Conservation (phyloP, 30 jellyfish, hydroid and myxozoan species). For the Mastigias papua region DNA sequence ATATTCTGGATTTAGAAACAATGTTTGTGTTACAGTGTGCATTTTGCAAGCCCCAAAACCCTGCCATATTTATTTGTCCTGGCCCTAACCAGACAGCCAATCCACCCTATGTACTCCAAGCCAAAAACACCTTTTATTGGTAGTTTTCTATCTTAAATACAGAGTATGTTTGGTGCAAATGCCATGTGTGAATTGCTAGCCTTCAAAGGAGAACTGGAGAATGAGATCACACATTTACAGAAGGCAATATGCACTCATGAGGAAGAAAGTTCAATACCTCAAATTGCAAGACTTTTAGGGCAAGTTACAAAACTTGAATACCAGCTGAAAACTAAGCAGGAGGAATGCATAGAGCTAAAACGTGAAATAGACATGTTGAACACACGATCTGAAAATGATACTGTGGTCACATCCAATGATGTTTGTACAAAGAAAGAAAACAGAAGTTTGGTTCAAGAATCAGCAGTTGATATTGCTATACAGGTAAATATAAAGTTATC, state of each 20-base stretch:
- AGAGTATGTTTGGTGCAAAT: conserved; percentile 69
- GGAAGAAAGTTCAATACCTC: conserved; percentile 65
- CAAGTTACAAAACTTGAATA: conserved; percentile 72
- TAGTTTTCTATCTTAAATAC: neutral
- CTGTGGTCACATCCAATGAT: neutral
- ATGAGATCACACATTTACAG: conserved; percentile 45
- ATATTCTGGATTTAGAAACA: too few species aligned
- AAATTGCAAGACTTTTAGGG: conserved; percentile 64
- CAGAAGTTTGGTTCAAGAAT: neutral
- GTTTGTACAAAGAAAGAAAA: neutral
- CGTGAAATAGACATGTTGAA: conserved; percentile 4
- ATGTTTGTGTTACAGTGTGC: too few species aligned
- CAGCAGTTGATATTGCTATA: neutral
- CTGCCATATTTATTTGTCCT: too few species aligned
- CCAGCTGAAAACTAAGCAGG: conserved; percentile 35
- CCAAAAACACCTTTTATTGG: too few species aligned
- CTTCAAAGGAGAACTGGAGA: conserved; percentile 63
- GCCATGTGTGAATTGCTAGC: conserved; percentile 45
- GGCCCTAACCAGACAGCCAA: too few species aligned
- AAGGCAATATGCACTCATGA: conserved; percentile 51
- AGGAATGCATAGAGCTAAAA: conserved; percentile 17
- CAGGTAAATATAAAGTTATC: too few species aligned
- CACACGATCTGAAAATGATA: neutral
- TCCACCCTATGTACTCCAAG: too few species aligned
- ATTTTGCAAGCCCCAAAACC: too few species aligned